Percentiles rank a stretch among this genome's conserved stretches.
Conservation (phyloP, 1,140 invertebrate genomes). For the Diachasmimorpha longicaudata region DNA sequence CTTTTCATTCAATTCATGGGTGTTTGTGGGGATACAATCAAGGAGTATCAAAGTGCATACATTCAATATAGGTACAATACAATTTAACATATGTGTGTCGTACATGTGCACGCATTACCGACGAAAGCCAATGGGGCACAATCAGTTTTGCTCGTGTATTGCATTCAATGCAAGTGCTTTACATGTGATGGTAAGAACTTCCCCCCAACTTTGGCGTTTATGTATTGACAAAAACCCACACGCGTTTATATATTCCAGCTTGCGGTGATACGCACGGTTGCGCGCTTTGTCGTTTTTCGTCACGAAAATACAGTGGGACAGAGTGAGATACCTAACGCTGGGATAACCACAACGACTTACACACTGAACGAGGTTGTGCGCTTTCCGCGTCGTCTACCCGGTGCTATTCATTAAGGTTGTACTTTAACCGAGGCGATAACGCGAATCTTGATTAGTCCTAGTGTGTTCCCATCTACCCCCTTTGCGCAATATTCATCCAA, state of each 20-base stretch:
- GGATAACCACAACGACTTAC: not conserved
- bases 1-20: not conserved
- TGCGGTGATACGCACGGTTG: not conserved
- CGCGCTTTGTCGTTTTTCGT: not conserved
- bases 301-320: not conserved
- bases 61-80: not conserved
- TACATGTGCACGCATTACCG: not conserved
- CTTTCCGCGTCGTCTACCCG: slow-evolving; percentile 2
- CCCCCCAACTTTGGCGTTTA: not conserved
- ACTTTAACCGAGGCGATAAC: slow-evolving; percentile 39
- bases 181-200: not conserved
- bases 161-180: not conserved
- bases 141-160: not conserved
- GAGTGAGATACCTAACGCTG: not conserved
- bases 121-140: not conserved
- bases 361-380: not conserved
- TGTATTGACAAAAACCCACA: not conserved
- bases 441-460: slow-evolving; percentile 47
- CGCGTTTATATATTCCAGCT: not conserved
- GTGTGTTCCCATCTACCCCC: not conserved
- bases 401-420: slow-evolving; percentile 25
- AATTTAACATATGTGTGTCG: not conserved
- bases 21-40: not conserved
- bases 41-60: not conserved
- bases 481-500: not conserved